Conservation (phyloP, 2,797 vertebrate species). For the Amniataba percoides region DNA sequence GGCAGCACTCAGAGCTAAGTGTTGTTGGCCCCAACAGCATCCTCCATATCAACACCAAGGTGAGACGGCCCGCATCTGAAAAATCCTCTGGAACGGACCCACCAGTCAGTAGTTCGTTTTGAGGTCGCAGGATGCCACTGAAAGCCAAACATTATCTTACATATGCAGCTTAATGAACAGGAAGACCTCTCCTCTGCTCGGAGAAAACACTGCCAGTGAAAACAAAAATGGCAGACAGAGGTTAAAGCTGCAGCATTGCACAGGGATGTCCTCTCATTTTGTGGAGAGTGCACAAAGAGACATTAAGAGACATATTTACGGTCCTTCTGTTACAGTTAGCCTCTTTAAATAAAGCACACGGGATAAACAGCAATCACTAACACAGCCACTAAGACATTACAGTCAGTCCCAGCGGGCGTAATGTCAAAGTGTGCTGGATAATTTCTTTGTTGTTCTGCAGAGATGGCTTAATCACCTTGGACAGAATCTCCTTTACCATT, state of each 20-base stretch:
- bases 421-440: constrained; percentile 49
- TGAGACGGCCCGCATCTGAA: constrained; percentile 34
- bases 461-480: constrained; percentile 69
- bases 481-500: constrained; percentile 64
- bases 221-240: neutral
- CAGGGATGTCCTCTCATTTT: neutral
- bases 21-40: constrained; percentile 41
- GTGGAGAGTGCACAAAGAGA: constrained; percentile 19
- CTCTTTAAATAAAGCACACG: constrained; percentile 13
- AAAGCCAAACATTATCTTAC: constrained; percentile 20
- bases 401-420: constrained; percentile 25
- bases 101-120: constrained; percentile 16
- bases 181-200: neutral
- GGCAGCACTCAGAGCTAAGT: constrained; percentile 57
- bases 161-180: constrained; percentile 12
- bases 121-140: constrained; percentile 1
- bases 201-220: constrained; percentile 6
- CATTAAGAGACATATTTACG: neutral
- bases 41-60: constrained; percentile 61
- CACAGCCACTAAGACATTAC: constrained; percentile 37
- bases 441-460: constrained; percentile 57
- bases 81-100: constrained; percentile 33
- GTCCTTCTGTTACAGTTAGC: constrained; percentile 18
- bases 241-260: constrained; percentile 7
- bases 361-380: constrained; percentile 36